These are phyloP conservation scores for Saguinus midas DNA, from an alignment of 2,113 vertebrate genomes.

Conservation along the genomic window DNA sequence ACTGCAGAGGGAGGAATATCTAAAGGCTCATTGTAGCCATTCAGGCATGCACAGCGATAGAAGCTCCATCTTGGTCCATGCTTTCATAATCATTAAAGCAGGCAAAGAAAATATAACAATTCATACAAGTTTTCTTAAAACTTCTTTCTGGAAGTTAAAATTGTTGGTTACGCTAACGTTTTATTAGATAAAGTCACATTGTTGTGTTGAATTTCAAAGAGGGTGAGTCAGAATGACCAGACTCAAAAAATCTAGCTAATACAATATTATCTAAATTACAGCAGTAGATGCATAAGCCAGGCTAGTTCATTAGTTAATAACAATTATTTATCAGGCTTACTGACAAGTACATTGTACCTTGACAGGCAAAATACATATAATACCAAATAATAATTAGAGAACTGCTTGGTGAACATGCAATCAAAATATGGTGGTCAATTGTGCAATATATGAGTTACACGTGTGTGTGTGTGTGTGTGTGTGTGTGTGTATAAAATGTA, in stretches of 20 bases:
- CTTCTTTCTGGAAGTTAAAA: background rate
- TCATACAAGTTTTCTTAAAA: background rate
- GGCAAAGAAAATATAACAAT: background rate
- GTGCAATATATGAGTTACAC: background rate
- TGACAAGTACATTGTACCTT: background rate
- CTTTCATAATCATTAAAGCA: background rate
- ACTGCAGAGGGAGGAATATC: background rate
- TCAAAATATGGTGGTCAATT: background rate
- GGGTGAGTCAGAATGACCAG: background rate
- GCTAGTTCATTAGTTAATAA: background rate
- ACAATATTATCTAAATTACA: background rate
- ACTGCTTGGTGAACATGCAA: background rate
- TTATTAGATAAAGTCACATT: background rate
- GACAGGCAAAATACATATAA: background rate
- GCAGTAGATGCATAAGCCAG: background rate
- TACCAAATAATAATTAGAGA: background rate
- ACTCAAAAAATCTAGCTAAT: background rate
- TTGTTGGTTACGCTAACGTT: background rate
- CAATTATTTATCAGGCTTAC: background rate
- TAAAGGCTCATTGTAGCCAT: background rate
- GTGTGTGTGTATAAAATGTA: background rate
- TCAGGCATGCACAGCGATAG: no score
- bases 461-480: background rate
- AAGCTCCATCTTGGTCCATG: background rate
- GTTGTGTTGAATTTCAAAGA: background rate